These are phyloP conservation scores for Hypotaenidia philippensis DNA, from an alignment of 2,797 vertebrate species.

Conservation along the genomic window DNA sequence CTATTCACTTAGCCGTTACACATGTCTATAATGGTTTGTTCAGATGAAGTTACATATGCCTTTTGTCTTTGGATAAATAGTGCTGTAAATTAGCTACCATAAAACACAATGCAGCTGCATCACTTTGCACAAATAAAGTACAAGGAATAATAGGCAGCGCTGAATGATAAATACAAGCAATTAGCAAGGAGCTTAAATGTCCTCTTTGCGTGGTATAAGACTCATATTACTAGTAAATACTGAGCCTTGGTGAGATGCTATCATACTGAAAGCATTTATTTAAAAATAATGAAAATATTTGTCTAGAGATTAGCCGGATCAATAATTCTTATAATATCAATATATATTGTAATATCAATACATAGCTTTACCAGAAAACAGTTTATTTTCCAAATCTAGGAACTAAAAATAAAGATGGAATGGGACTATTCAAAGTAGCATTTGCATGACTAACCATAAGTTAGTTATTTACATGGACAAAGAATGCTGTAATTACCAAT, in stretches of 20 bases:
- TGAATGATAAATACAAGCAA: not conserved
- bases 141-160: not conserved
- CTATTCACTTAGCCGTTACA: not conserved
- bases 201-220: not conserved
- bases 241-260: fast-evolving
- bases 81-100: not conserved
- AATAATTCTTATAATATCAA: not conserved
- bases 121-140: not conserved
- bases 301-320: not conserved
- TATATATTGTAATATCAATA: not conserved
- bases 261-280: not conserved
- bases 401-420: not conserved
- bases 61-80: slow-evolving; percentile 10
- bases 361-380: not conserved
- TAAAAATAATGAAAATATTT: not conserved
- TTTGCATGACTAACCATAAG: not conserved
- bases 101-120: not conserved
- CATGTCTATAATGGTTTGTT: not conserved
- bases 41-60: not conserved
- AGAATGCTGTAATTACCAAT: not conserved
- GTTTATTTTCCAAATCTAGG: not conserved
- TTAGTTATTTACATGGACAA: not conserved
- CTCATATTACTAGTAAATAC: not conserved
- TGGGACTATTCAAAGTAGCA: not conserved
- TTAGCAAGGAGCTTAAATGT: not conserved